phyloP scores from a whole-genome alignment of 2,797 vertebrate species.

The Acipenser oxyrinchus region DNA sequence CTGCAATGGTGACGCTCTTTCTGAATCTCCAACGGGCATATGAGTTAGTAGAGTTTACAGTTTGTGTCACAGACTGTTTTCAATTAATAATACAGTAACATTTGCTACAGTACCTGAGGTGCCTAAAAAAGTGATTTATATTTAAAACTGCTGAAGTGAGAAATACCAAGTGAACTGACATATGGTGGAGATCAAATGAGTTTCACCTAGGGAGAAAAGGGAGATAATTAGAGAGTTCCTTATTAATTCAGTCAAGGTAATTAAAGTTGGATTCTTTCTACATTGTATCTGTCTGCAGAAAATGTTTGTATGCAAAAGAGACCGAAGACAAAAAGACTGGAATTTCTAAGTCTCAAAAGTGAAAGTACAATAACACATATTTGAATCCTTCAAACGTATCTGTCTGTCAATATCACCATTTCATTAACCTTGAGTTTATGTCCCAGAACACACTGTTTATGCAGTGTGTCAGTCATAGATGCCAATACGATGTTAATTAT shows the following conservation, averaged over 20 bases:
- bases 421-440: conserved; percentile 10
- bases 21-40: too few species aligned
- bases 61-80: conserved; percentile 1
- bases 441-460: not conserved
- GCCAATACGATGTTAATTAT: not conserved
- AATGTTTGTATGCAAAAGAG: conserved; percentile 2
- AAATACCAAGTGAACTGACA: conserved; percentile 16
- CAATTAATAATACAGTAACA: not conserved
- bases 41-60: not conserved
- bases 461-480: not conserved
- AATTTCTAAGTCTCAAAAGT: not conserved
- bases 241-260: conserved; percentile 24
- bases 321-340: not conserved
- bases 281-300: conserved; percentile 17
- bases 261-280: conserved; percentile 23
- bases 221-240: conserved; percentile 21
- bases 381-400: conserved; percentile 1
- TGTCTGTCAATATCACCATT: conserved; percentile 9
- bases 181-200: conserved; percentile 22
- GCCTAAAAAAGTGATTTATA: not conserved
- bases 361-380: not conserved
- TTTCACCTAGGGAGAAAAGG: conserved; percentile 14
- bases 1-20: not conserved
- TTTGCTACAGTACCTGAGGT: not conserved
- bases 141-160: conserved; percentile 16